Evolutionary conservation across 2,113 vertebrate species (phyloP).

Genomic region (Sinocyclocheilus rhinocerous): DNA sequence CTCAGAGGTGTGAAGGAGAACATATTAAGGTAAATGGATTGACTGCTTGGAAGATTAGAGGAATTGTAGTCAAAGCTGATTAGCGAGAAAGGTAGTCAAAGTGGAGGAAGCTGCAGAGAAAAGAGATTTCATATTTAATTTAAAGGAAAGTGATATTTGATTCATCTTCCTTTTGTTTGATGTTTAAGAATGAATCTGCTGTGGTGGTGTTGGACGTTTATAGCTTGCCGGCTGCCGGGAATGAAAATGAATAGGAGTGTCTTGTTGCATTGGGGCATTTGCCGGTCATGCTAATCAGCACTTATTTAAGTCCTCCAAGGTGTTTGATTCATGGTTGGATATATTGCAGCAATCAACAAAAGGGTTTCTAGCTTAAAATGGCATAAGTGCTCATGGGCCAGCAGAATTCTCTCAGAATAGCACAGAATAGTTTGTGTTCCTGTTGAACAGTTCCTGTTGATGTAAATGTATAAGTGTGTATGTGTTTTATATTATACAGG

Average conservation of each 20-base stretch:
- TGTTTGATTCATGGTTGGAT: conserved; percentile 2
- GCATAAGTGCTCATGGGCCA: not conserved
- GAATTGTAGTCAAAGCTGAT: conserved; percentile 39
- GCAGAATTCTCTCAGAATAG: not conserved
- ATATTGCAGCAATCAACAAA: not conserved
- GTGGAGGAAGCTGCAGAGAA: conserved; percentile 16
- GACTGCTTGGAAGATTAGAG: conserved; percentile 44
- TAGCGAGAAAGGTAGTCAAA: conserved; percentile 28
- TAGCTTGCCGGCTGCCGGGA: not conserved
- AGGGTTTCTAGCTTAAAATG: not conserved
- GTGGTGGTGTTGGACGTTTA: conserved; percentile 26
- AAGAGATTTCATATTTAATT: conserved; percentile 43
- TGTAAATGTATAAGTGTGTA: not conserved
- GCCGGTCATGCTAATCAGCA: conserved; percentile 6
- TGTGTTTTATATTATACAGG: too few relatives aligned
- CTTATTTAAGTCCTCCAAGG: conserved; percentile 30
- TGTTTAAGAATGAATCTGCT: conserved; percentile 37
- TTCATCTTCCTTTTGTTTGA: conserved; percentile 45
- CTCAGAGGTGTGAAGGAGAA: conserved; percentile 39
- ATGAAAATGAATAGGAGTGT: conserved; percentile 13
- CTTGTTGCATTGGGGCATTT: not conserved
- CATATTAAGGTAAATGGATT: conserved; percentile 43
- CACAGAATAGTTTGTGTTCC: not conserved
- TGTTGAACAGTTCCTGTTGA: not conserved
- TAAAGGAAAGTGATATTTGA: conserved; percentile 41